Evolutionary conservation across 2,797 vertebrate species (phyloP).

Genomic region (Trematomus bernacchii): DNA sequence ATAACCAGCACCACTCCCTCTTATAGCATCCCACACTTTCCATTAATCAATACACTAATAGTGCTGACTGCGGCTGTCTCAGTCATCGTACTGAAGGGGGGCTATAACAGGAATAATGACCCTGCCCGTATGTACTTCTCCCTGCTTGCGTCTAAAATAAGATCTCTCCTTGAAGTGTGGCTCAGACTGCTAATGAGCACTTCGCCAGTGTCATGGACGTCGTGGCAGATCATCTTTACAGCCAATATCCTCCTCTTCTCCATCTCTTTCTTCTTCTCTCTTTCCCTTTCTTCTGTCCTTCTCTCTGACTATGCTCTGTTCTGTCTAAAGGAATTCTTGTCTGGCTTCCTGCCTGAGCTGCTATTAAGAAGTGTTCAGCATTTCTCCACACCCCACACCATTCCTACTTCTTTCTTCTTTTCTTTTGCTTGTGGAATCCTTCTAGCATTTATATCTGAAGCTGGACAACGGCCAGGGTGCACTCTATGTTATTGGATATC

Average conservation of each 20-base stretch:
- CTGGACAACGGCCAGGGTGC: neutral
- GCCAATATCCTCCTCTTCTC: slow-evolving; percentile 21
- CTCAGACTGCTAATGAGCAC: slow-evolving; percentile 79
- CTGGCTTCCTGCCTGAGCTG: slow-evolving; percentile 66
- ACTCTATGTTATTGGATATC: slow-evolving; percentile 11
- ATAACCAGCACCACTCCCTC: slow-evolving; percentile 61
- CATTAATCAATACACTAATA: slow-evolving; percentile 82
- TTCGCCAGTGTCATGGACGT: slow-evolving; percentile 39
- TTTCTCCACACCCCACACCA: slow-evolving; percentile 60
- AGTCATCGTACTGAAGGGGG: slow-evolving; percentile 40
- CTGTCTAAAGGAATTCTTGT: slow-evolving; percentile 55
- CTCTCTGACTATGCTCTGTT: slow-evolving; percentile 53
- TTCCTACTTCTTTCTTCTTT: slow-evolving; percentile 33
- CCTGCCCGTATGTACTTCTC: slow-evolving; percentile 48
- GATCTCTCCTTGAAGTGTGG: slow-evolving; percentile 80
- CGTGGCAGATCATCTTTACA: slow-evolving; percentile 64
- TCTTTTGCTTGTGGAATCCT: slow-evolving; percentile 23
- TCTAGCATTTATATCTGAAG: slow-evolving; percentile 34
- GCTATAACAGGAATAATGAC: slow-evolving; percentile 62
- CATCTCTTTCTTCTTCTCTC: slow-evolving; percentile 13
- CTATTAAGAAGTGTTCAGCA: slow-evolving; percentile 70
- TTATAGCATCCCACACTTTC: slow-evolving; percentile 43
- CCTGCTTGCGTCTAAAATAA: slow-evolving; percentile 73
- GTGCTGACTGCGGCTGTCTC: slow-evolving; percentile 76
- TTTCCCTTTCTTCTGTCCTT: slow-evolving; percentile 12